A percentile compares a stretch with the other conserved stretches of the same genome.
Conservation (phyloP, 2,888 invertebrate species). For the Trichacis sp. region DNA sequence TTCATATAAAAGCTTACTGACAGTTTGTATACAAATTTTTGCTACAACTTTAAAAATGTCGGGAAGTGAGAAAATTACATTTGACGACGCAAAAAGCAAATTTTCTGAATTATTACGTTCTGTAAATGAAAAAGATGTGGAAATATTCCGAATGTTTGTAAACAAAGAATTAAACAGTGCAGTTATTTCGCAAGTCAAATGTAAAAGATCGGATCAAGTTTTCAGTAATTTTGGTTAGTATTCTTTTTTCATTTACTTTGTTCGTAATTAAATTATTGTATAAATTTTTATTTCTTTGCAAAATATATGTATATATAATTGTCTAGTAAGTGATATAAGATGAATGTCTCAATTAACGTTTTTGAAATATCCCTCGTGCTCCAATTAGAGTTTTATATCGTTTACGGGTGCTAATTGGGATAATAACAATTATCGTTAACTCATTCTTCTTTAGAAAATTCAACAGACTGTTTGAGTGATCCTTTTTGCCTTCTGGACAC, state of each 20-base stretch:
- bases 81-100: constrained; percentile 14
- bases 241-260: background rate
- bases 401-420: too few relatives aligned
- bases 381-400: too few relatives aligned
- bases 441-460: constrained; percentile 18
- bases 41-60: too few relatives aligned
- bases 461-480: constrained; percentile 45
- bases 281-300: too few relatives aligned
- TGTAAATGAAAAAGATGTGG: constrained; percentile 7
- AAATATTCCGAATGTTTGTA: constrained; percentile 13
- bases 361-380: too few relatives aligned
- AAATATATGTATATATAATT: too few relatives aligned
- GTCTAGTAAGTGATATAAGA: too few relatives aligned
- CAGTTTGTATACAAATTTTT: too few relatives aligned
- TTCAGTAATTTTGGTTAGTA: background rate
- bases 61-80: background rate
- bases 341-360: too few relatives aligned
- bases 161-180: constrained; percentile 9
- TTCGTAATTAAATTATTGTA: too few relatives aligned
- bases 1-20: too few relatives aligned
- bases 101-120: constrained; percentile 13
- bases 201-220: background rate
- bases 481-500: constrained; percentile 44
- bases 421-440: too few relatives aligned
- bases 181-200: background rate